These are phyloP conservation scores for Poecilia wingei DNA, from an alignment of 2,797 vertebrate species.

Conservation along the genomic window DNA sequence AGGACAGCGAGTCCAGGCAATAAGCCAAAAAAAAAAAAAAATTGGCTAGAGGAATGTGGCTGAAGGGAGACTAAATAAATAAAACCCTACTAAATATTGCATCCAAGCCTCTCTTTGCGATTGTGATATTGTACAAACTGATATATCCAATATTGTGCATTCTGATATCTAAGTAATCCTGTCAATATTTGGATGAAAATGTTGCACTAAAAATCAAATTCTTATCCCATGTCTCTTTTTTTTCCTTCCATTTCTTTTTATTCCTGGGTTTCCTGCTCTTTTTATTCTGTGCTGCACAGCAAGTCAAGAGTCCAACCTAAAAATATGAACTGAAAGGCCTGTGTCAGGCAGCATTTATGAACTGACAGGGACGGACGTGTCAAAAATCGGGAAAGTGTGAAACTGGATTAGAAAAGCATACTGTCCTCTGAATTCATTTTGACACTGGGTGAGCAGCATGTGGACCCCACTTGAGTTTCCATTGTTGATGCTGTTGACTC, in stretches of 20 bases:
- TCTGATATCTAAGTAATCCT: not conserved
- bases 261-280: slow-evolving; percentile 35
- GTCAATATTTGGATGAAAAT: not conserved
- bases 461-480: slow-evolving; percentile 32
- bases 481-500: slow-evolving; percentile 39
- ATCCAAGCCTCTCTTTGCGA: not conserved
- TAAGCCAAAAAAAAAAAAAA: not conserved
- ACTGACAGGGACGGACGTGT: slow-evolving; percentile 63
- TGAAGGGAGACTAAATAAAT: not conserved
- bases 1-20: not conserved
- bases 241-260: slow-evolving; percentile 17
- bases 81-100: not conserved
- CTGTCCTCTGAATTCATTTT: slow-evolving; percentile 53
- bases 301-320: slow-evolving; percentile 39
- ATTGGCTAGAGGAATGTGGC: not conserved
- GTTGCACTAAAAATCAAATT: slow-evolving; percentile 27
- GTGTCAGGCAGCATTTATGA: slow-evolving; percentile 65
- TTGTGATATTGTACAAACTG: not conserved
- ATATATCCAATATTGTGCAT: not conserved
- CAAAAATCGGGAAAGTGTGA: slow-evolving; percentile 67
- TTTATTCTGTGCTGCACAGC: slow-evolving; percentile 45
- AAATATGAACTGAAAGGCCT: slow-evolving; percentile 42
- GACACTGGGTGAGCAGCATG: slow-evolving; percentile 58
- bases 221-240: slow-evolving; percentile 10
- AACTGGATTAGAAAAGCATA: slow-evolving; percentile 61